Evolutionary conservation across 23 tunicate genomes (phyloP).

Genomic region (Styela clava): DNA sequence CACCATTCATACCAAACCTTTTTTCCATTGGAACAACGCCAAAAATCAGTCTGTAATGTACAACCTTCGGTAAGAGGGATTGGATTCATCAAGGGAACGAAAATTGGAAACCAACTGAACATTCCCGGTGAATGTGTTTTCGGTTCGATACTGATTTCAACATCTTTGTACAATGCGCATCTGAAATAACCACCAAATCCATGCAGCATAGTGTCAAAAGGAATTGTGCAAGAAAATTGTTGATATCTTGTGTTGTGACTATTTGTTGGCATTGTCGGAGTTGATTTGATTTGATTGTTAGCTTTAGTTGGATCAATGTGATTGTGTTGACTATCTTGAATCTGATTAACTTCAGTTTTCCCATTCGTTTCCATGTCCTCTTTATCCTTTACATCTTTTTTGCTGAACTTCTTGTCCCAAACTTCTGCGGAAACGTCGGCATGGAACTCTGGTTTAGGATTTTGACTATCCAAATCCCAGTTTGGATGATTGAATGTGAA

Average conservation of each 20-base stretch:
- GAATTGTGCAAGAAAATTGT: constrained; percentile 39
- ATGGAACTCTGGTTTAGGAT: constrained; percentile 17
- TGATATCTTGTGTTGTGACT: constrained; percentile 37
- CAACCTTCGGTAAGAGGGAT: constrained; percentile 45
- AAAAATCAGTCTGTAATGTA: constrained; percentile 40
- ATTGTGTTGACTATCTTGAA: not conserved
- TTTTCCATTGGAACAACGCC: constrained; percentile 60
- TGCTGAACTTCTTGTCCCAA: not conserved
- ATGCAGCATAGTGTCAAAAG: constrained; percentile 61
- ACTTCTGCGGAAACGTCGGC: not conserved
- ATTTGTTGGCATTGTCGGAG: not conserved
- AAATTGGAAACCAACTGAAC: constrained; percentile 99
- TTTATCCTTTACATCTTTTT: not conserved
- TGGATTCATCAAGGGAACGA: constrained; percentile 74
- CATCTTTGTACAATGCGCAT: constrained; percentile 82
- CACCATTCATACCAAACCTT: constrained; percentile 99
- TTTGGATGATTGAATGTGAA: constrained; percentile 89
- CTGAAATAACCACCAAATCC: constrained; percentile 98
- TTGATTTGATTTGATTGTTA: not conserved
- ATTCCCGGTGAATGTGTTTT: constrained; percentile 91
- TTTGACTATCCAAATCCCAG: not conserved
- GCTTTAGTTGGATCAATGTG: not conserved
- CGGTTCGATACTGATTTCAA: constrained; percentile 87
- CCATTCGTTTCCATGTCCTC: constrained; percentile 15
- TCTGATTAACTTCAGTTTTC: not conserved